These are phyloP conservation scores for Eptesicus fuscus DNA, from an alignment of 2,113 vertebrate species.

Conservation along the genomic window DNA sequence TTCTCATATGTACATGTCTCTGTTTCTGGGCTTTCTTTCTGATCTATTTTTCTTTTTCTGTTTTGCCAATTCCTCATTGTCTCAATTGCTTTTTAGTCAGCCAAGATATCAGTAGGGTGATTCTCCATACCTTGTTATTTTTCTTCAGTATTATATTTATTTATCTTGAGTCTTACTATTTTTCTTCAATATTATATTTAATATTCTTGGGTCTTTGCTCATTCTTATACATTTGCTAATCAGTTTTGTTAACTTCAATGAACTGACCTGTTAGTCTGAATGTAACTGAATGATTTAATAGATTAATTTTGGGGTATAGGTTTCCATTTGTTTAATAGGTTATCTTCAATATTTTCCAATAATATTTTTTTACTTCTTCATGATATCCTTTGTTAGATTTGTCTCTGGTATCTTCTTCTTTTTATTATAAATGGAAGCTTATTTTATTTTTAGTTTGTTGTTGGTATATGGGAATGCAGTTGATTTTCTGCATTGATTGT, in stretches of 20 bases:
- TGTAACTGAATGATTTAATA: slow-evolving; percentile 36
- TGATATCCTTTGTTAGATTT: background rate
- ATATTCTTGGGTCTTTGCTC: slow-evolving; percentile 41
- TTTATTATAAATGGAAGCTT: background rate
- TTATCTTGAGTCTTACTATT: slow-evolving; percentile 41
- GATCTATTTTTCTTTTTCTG: background rate
- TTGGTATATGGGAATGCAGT: background rate
- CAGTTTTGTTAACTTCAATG: slow-evolving; percentile 38
- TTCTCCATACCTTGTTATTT: slow-evolving; percentile 27
- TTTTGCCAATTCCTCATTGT: background rate
- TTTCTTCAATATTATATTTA: slow-evolving; percentile 41
- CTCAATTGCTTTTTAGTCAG: background rate
- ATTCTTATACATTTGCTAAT: slow-evolving; percentile 48
- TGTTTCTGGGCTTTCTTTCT: background rate
- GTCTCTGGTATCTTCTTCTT: background rate
- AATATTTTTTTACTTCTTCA: slow-evolving; percentile 27
- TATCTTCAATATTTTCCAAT: slow-evolving; percentile 35
- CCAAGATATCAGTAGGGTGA: background rate
- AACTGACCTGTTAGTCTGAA: background rate
- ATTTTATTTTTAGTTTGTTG: background rate
- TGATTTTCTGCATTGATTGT: background rate
- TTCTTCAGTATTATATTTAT: slow-evolving; percentile 26
- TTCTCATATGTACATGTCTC: background rate
- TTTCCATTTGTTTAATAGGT: slow-evolving; percentile 38
- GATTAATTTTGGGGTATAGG: background rate